Evolutionary conservation across 1,140 invertebrate genomes (phyloP).

Genomic region (Chironomus striatipennis): DNA sequence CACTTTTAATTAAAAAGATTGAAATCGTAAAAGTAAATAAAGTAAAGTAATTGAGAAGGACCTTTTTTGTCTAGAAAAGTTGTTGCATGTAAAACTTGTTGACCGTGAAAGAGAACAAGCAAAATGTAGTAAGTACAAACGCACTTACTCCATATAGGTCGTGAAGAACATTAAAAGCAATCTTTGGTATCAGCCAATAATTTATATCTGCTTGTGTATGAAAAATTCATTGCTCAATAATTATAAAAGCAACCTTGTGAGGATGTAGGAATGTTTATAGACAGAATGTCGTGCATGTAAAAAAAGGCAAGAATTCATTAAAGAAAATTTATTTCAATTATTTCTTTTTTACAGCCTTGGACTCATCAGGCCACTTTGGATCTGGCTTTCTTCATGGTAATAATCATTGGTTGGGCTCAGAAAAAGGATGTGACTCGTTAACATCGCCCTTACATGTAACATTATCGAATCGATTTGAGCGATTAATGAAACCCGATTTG

Average conservation of each 20-base stretch:
- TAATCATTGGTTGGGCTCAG: slow-evolving; percentile 39
- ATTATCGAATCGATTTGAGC: slow-evolving; percentile 33
- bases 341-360: slow-evolving; percentile 31
- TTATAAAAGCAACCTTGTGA: neutral
- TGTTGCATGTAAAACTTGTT: neutral
- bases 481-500: slow-evolving; percentile 35
- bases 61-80: neutral
- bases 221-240: neutral
- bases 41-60: neutral
- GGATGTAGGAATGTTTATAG: too few relatives aligned
- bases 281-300: neutral
- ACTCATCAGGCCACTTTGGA: slow-evolving; percentile 35
- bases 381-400: slow-evolving; percentile 38
- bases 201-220: neutral
- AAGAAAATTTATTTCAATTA: neutral
- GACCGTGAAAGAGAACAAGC: neutral
- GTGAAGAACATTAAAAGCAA: too few relatives aligned
- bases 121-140: too few relatives aligned
- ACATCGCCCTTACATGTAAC: slow-evolving; percentile 33
- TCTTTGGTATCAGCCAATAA: too few relatives aligned
- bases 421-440: slow-evolving; percentile 32
- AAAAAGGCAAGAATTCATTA: neutral
- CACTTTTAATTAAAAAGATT: too few relatives aligned
- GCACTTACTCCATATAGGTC: too few relatives aligned
- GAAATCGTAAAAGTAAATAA: too few relatives aligned